Evolutionary conservation across 2,888 invertebrate genomes (phyloP).

Genomic region (Acronicta psi): DNA sequence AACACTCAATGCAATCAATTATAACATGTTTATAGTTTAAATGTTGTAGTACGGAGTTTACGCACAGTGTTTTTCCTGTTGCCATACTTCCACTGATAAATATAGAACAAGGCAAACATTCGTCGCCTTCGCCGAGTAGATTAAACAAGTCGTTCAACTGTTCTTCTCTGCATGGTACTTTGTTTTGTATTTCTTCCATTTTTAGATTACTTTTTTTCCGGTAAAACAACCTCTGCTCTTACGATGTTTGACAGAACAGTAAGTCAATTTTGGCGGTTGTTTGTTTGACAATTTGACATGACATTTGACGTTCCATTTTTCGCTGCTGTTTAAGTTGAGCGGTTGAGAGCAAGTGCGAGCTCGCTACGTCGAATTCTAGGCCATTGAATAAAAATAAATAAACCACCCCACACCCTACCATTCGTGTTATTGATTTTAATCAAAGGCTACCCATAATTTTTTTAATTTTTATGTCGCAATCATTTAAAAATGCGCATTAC

Average conservation of each 20-base stretch:
- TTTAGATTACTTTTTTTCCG: conserved; percentile 46
- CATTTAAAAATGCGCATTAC: too few relatives aligned
- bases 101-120: conserved; percentile 91
- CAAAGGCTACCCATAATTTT: not conserved
- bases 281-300: not conserved
- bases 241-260: conserved; percentile 45
- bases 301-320: conserved; percentile 54
- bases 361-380: conserved; percentile 50
- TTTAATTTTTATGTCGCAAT: too few relatives aligned
- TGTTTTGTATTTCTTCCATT: conserved; percentile 86
- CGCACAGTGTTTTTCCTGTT: conserved; percentile 94
- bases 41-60: conserved; percentile 89
- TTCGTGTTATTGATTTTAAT: not conserved
- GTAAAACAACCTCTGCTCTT: conserved; percentile 7
- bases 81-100: conserved; percentile 95
- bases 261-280: conserved; percentile 15
- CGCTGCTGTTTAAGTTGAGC: conserved; percentile 1
- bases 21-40: conserved; percentile 90
- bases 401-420: not conserved
- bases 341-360: conserved; percentile 51
- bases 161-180: conserved; percentile 85
- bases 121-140: conserved; percentile 87
- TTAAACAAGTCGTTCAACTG: conserved; percentile 84
- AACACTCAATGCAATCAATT: conserved; percentile 95
- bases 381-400: too few relatives aligned